Evolutionary conservation across 2,888 invertebrate genomes (phyloP).

Genomic region (Chloroclysta siterata): DNA sequence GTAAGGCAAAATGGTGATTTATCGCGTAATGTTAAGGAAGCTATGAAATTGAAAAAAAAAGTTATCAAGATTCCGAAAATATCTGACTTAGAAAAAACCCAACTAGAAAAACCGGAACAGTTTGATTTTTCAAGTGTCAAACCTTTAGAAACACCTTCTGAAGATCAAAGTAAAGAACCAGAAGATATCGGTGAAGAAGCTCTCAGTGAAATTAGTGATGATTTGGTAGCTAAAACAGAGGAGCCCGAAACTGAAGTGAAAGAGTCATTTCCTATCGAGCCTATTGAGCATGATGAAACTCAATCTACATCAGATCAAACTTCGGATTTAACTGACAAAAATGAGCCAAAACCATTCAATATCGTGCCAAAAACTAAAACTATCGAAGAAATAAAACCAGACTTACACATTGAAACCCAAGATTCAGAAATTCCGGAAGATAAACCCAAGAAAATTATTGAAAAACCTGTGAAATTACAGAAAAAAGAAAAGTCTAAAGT

Average conservation of each 20-base stretch:
- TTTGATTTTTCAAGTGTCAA: conserved; percentile 48
- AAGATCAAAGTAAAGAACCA: conserved; percentile 50
- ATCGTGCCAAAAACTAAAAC: background rate
- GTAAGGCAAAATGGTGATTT: conserved; percentile 86
- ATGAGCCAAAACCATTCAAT: background rate
- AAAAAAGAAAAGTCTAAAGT: conserved; percentile 19
- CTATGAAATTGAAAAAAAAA: conserved; percentile 85
- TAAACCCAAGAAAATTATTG: background rate
- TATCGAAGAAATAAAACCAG: conserved; percentile 32
- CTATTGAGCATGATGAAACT: conserved; percentile 2
- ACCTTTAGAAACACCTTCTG: conserved; percentile 22
- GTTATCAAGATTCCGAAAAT: conserved; percentile 81
- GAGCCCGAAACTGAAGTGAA: background rate
- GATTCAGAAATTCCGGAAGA: background rate
- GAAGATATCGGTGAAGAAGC: conserved; percentile 30
- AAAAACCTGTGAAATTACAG: conserved; percentile 24
- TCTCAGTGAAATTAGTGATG: conserved; percentile 41
- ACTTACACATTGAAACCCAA: conserved; percentile 33
- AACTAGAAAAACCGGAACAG: conserved; percentile 80
- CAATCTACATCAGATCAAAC: background rate
- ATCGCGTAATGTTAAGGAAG: conserved; percentile 89
- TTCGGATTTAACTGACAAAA: background rate
- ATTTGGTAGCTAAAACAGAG: background rate
- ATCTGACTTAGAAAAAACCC: conserved; percentile 75
- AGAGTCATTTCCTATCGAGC: background rate